Percentiles rank a stretch among this genome's conserved stretches.
Evolutionary conservation across 1,140 invertebrate genomes (phyloP).

Genomic region (Chironomus tepperi): DNA sequence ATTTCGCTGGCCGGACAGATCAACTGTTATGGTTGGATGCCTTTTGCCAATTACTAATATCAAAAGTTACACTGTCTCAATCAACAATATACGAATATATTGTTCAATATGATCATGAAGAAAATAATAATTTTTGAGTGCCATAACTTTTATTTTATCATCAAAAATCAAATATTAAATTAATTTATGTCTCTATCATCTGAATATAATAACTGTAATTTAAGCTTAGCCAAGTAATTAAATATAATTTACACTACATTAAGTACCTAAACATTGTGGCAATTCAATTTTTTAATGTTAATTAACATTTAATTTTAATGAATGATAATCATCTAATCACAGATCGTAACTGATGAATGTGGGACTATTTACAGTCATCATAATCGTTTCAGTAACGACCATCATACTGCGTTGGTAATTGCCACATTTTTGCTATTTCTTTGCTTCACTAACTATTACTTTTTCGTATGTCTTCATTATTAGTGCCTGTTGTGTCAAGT

Average conservation of each 20-base stretch:
- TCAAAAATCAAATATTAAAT: background rate
- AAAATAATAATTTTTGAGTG: background rate
- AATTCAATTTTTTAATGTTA: background rate
- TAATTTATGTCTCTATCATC: too few species aligned
- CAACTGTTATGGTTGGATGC: too few species aligned
- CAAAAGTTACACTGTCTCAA: background rate
- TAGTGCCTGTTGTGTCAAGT: too few species aligned
- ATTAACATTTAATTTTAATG: background rate
- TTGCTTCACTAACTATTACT: background rate
- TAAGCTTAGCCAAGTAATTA: too few species aligned
- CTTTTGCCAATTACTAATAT: background rate
- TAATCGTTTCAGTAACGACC: background rate
- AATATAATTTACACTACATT: too few species aligned
- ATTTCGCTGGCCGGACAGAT: too few species aligned
- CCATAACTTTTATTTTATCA: background rate
- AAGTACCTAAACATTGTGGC: too few species aligned
- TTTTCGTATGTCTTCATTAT: too few species aligned
- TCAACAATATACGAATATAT: background rate
- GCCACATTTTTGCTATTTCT: background rate
- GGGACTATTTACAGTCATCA: background rate
- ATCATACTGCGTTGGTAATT: background rate
- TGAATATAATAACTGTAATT: too few species aligned
- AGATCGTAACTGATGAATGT: background rate
- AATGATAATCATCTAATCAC: background rate
- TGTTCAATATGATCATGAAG: background rate